A percentile compares a stretch with the other conserved stretches of the same genome.
Evolutionary conservation across 92 coral and sea anemone species (phyloP).

Genomic region (Epizoanthus fatuus): DNA sequence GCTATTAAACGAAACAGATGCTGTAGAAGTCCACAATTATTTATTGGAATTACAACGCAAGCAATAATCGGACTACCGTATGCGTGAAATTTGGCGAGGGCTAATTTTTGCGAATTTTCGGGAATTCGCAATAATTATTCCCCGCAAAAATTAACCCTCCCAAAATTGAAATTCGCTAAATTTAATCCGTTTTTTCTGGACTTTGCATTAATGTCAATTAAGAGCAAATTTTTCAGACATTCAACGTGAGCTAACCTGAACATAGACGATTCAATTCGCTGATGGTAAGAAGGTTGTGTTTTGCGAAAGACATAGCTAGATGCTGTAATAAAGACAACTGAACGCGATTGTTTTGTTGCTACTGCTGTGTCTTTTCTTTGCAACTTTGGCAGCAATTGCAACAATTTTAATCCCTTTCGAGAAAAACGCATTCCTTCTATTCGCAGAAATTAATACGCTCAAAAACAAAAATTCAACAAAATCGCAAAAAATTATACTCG

Average conservation of each 20-base stretch:
- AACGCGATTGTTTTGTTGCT: constrained; percentile 12
- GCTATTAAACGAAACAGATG: constrained; percentile 1
- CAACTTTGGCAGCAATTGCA: background rate
- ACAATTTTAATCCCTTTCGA: background rate
- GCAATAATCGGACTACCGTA: constrained; percentile 3
- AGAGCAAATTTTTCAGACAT: constrained; percentile 2
- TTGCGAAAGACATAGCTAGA: background rate
- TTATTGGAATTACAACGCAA: constrained; percentile 13
- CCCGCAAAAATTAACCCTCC: constrained; percentile 15
- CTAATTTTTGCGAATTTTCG: background rate
- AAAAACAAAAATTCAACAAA: no score
- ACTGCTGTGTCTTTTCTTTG: background rate
- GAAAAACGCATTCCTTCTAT: background rate
- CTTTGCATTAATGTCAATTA: constrained; percentile 6
- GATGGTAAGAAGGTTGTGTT: constrained; percentile 5
- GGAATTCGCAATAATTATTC: background rate
- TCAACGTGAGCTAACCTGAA: background rate
- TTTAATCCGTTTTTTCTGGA: background rate
- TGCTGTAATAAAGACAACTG: constrained; percentile 12
- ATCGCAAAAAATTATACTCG: no score
- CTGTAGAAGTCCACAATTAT: constrained; percentile 10
- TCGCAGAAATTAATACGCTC: background rate
- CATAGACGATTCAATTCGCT: constrained; percentile 6
- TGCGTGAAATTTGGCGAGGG: background rate
- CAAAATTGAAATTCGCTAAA: background rate